Conservation (phyloP, 2,113 vertebrate genomes). For the mouse (Mus musculus) region DNA sequence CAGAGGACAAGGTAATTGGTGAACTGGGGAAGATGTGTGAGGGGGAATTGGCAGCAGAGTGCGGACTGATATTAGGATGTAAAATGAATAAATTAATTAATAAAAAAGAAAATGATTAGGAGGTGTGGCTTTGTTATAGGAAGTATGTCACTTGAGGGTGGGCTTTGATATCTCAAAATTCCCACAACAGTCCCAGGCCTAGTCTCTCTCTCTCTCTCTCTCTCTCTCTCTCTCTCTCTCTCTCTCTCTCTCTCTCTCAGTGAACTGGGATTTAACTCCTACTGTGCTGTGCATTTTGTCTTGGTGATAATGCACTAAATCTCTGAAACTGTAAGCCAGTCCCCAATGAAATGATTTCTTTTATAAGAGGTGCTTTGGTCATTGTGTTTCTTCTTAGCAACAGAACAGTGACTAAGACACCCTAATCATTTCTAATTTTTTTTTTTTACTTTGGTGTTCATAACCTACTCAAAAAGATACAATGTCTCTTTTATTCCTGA, state of each 20-base stretch:
- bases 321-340: not conserved
- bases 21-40: no score
- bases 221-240: no score
- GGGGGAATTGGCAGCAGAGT: no score
- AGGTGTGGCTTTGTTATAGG: not conserved
- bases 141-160: not conserved
- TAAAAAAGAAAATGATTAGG: not conserved
- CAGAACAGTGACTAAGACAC: not conserved
- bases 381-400: not conserved
- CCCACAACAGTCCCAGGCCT: no score
- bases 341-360: not conserved
- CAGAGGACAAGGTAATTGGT: no score
- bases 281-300: not conserved
- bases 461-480: not conserved
- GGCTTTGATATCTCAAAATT: not conserved
- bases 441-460: not conserved
- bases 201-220: no score
- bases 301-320: not conserved
- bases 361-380: not conserved
- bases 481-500: not conserved
- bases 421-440: not conserved
- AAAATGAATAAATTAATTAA: no score
- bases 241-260: no score
- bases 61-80: no score
- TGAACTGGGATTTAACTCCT: not conserved